Percentiles rank a stretch among this genome's conserved stretches.
These are phyloP conservation scores for Trichonephila inaurata DNA, from an alignment of 1,140 invertebrate genomes.

Conservation along the genomic window DNA sequence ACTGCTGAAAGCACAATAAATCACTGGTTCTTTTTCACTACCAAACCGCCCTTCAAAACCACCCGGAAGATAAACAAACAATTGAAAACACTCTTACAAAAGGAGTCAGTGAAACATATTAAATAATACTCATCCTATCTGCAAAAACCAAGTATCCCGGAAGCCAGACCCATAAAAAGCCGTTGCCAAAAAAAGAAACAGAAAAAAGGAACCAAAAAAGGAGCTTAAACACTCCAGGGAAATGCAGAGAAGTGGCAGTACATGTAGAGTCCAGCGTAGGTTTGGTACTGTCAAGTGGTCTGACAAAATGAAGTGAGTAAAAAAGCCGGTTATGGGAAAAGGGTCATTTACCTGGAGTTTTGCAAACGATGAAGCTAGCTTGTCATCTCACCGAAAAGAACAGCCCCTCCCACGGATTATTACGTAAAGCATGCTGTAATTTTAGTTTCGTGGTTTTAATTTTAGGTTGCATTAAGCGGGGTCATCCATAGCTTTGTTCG, in stretches of 20 bases:
- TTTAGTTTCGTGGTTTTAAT: neutral
- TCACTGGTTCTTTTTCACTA: neutral
- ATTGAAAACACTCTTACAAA: neutral
- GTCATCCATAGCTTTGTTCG: no score
- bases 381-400: neutral
- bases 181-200: neutral
- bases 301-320: constrained; percentile 2
- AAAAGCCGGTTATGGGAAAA: constrained; percentile 44
- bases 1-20: neutral
- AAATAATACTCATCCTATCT: constrained; percentile 21
- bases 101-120: constrained; percentile 21
- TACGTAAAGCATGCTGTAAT: neutral
- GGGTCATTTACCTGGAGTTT: constrained; percentile 49
- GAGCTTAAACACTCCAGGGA: constrained; percentile 12
- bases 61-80: constrained; percentile 49
- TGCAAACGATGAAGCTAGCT: neutral
- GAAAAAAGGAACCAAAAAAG: neutral
- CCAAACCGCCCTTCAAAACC: neutral
- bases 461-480: no score
- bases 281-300: constrained; percentile 13
- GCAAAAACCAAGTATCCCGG: constrained; percentile 9
- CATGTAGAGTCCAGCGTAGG: neutral
- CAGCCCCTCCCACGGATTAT: constrained; percentile 27
- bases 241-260: constrained; percentile 48
- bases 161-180: constrained; percentile 36